phyloP scores from a whole-genome alignment of 2,888 invertebrate species.

The Elegia similella region DNA sequence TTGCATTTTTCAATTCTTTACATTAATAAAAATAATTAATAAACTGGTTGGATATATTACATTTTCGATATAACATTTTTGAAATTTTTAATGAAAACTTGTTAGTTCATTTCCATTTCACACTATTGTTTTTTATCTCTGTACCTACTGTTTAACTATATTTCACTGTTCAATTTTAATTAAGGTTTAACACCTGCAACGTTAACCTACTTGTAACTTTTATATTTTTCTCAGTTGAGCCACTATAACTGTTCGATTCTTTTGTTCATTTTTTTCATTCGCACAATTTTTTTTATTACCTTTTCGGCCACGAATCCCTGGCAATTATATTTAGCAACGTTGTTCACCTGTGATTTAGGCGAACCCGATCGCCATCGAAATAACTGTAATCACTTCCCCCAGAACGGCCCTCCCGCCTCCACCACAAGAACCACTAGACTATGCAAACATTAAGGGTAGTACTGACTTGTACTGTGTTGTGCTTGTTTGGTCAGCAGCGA shows the following conservation, averaged over 20 bases:
- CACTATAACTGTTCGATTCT: slow-evolving; percentile 17
- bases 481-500: slow-evolving; percentile 81
- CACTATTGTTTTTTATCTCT: not conserved
- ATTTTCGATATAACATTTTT: not conserved
- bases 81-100: not conserved
- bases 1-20: not conserved
- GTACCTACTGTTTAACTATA: not conserved
- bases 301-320: slow-evolving; percentile 23
- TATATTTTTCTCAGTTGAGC: slow-evolving; percentile 8
- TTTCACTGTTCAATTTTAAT: not conserved
- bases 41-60: not conserved
- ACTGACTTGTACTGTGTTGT: slow-evolving; percentile 79
- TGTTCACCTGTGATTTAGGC: slow-evolving; percentile 20
- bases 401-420: slow-evolving; percentile 44
- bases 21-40: not conserved
- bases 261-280: slow-evolving; percentile 27
- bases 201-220: not conserved
- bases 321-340: slow-evolving; percentile 24
- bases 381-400: slow-evolving; percentile 40
- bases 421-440: slow-evolving; percentile 50
- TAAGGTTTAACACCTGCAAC: not conserved
- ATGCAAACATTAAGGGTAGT: slow-evolving; percentile 69
- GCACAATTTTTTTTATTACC: slow-evolving; percentile 27
- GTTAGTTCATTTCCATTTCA: not conserved
- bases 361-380: slow-evolving; percentile 34